Conservation (phyloP, 2,113 vertebrate genomes). For the Sardina pilchardus region DNA sequence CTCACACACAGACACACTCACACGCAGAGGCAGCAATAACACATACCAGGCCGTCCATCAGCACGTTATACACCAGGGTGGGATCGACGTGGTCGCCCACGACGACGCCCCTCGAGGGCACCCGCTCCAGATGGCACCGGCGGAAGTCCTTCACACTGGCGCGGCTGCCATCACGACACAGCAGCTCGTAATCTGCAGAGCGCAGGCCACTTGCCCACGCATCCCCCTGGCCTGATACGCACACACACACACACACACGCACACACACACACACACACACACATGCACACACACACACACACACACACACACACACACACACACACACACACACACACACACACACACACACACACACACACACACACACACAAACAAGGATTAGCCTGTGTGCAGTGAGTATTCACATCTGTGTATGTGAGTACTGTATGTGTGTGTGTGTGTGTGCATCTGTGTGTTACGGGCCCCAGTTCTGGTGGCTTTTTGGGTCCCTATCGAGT, state of each 20-base stretch:
- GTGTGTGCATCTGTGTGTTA: too few species aligned
- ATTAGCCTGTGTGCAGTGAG: too few species aligned
- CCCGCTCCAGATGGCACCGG: constrained; percentile 79
- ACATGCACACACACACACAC: background rate
- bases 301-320: too few species aligned
- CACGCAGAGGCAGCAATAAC: background rate
- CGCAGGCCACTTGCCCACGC: constrained; percentile 68
- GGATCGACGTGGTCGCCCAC: constrained; percentile 67
- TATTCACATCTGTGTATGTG: too few species aligned
- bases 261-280: background rate
- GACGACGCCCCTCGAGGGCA: constrained; percentile 84
- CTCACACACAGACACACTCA: background rate
- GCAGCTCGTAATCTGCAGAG: constrained; percentile 80
- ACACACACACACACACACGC: background rate
- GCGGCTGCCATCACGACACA: constrained; percentile 80
- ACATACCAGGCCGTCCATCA: constrained; percentile 83
- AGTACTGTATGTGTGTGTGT: too few species aligned
- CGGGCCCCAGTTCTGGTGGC: too few species aligned
- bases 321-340: too few species aligned
- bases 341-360: background rate
- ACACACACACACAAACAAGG: background rate
- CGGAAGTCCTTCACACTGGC: constrained; percentile 74
- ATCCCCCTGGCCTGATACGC: constrained; percentile 67
- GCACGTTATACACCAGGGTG: constrained; percentile 74
- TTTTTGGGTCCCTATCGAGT: too few species aligned